These are phyloP conservation scores for Prosapia bicincta DNA, from an alignment of 2,888 invertebrate genomes.

Conservation along the genomic window DNA sequence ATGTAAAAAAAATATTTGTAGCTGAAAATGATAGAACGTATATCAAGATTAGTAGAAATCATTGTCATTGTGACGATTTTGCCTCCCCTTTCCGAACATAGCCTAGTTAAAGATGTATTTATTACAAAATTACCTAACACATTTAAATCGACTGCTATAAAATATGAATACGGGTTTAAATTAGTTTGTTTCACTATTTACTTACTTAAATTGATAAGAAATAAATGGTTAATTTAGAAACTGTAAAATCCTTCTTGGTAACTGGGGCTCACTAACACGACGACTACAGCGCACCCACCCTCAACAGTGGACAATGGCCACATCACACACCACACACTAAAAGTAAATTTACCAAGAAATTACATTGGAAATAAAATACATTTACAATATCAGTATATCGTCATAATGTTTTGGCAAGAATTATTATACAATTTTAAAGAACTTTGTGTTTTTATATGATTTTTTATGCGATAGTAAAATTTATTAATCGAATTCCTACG, in stretches of 20 bases:
- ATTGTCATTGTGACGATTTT: neutral
- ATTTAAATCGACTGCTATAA: neutral
- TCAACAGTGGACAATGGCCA: slow-evolving; percentile 31
- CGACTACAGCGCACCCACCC: slow-evolving; percentile 30
- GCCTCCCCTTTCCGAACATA: slow-evolving; percentile 1
- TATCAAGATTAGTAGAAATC: neutral
- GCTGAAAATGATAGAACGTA: neutral
- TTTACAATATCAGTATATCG: too few relatives aligned
- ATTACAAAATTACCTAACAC: neutral
- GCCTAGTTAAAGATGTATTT: neutral
- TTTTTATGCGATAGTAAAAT: neutral
- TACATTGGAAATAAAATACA: too few relatives aligned
- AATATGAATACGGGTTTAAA: neutral
- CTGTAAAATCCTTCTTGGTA: neutral
- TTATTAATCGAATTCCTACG: neutral
- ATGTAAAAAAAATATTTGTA: neutral
- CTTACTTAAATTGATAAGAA: neutral
- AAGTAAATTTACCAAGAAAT: neutral
- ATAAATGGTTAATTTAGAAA: neutral
- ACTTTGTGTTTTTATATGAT: too few relatives aligned
- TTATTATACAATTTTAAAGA: too few relatives aligned
- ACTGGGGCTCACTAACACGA: slow-evolving; percentile 10
- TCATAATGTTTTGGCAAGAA: too few relatives aligned
- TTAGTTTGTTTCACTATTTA: neutral
- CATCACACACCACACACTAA: slow-evolving; percentile 27